Conservation (phyloP, 2,797 vertebrate species). For the Sphenodon punctatus region DNA sequence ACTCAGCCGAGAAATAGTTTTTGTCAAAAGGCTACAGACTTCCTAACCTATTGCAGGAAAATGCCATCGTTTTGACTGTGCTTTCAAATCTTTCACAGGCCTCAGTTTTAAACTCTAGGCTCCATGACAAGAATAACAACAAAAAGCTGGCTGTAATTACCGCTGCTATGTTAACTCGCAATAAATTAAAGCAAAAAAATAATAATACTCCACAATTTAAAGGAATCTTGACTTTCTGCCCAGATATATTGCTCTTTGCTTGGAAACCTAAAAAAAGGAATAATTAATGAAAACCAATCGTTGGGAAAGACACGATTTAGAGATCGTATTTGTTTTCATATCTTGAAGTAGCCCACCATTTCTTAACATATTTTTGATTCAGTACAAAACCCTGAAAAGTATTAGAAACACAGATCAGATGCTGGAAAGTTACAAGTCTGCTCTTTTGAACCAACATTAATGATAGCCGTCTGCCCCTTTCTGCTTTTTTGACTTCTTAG, state of each 20-base stretch:
- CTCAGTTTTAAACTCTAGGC: slow-evolving; percentile 43
- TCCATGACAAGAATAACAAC: slow-evolving; percentile 57
- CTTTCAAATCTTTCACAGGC: slow-evolving; percentile 37
- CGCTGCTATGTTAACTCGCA: slow-evolving; percentile 36
- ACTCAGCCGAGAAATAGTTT: slow-evolving; percentile 10
- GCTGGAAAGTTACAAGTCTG: not conserved
- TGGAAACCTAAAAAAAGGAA: slow-evolving; percentile 53
- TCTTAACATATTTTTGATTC: slow-evolving; percentile 31
- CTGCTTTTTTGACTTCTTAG: not conserved
- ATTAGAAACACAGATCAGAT: slow-evolving; percentile 18
- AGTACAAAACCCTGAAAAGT: not conserved
- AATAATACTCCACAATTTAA: slow-evolving; percentile 32
- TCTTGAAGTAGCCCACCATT: slow-evolving; percentile 6
- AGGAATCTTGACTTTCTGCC: slow-evolving; percentile 66
- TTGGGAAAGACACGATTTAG: slow-evolving; percentile 38
- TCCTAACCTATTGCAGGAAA: slow-evolving; percentile 32
- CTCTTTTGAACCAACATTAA: not conserved
- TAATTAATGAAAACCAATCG: slow-evolving; percentile 56
- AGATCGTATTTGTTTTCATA: slow-evolving; percentile 41
- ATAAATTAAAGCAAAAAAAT: slow-evolving; percentile 54
- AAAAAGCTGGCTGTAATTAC: slow-evolving; percentile 47
- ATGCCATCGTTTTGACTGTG: slow-evolving; percentile 23
- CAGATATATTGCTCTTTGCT: slow-evolving; percentile 56
- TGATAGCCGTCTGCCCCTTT: not conserved
- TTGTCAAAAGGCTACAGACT: slow-evolving; percentile 7